Percentiles rank a stretch among this genome's conserved stretches.
Conservation (phyloP, 2,113 vertebrate species). For the Atrichornis clamosus region DNA sequence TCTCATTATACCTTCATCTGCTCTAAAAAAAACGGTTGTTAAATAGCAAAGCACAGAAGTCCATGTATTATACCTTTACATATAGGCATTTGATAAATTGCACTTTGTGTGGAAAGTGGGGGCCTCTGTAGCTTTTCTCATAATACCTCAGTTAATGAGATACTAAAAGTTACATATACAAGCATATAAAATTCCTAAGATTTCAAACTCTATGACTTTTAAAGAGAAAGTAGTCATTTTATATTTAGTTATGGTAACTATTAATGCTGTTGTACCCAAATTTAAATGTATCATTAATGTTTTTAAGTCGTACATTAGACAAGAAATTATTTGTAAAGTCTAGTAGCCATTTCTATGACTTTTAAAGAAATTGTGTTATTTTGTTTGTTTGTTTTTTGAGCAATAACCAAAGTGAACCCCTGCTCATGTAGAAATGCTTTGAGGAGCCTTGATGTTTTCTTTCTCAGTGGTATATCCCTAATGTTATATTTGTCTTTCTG, state of each 20-base stretch:
- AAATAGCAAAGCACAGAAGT: background rate
- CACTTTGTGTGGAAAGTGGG: background rate
- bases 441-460: slow-evolving; percentile 3
- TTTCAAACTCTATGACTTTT: background rate
- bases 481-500: background rate
- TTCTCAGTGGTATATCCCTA: slow-evolving; percentile 38
- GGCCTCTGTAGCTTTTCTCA: background rate
- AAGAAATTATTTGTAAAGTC: background rate
- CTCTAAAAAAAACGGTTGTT: background rate
- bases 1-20: background rate
- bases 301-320: background rate
- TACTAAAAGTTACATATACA: background rate
- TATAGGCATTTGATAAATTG: background rate
- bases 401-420: background rate
- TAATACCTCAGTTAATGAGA: background rate
- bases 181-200: background rate
- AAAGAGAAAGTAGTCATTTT: background rate
- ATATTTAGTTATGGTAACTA: background rate
- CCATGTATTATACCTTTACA: background rate
- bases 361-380: background rate
- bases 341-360: background rate
- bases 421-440: background rate
- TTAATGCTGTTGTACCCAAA: background rate
- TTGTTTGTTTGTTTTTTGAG: background rate
- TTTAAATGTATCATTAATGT: background rate